Conservation (phyloP, 2,888 invertebrate species). For the Apotomis turbidana region DNA sequence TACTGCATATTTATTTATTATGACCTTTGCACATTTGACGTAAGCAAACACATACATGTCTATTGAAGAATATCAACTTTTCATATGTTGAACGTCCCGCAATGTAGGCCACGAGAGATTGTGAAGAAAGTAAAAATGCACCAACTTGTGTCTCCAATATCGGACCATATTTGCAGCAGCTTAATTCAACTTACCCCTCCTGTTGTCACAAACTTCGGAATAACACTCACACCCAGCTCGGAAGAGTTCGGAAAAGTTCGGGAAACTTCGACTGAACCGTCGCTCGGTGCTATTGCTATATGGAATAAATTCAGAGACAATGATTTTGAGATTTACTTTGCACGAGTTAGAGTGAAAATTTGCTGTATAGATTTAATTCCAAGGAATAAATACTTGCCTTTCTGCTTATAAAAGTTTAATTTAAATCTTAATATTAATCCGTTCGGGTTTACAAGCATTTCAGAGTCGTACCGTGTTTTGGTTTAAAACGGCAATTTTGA, state of each 20-base stretch:
- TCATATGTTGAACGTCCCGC: neutral
- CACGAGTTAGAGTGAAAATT: neutral
- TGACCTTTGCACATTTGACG: too few relatives aligned
- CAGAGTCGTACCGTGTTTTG: conserved; percentile 6
- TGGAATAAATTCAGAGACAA: neutral
- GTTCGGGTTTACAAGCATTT: conserved; percentile 14
- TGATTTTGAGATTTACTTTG: neutral
- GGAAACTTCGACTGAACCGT: neutral
- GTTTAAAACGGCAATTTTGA: conserved; percentile 1
- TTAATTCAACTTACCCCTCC: conserved; percentile 20
- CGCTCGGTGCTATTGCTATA: neutral
- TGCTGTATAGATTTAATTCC: conserved; percentile 8
- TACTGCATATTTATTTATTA: too few relatives aligned
- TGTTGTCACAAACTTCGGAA: conserved; percentile 36
- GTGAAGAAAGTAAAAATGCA: conserved; percentile 17
- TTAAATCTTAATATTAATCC: conserved; percentile 27
- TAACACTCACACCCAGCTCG: conserved; percentile 27
- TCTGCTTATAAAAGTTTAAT: conserved; percentile 23
- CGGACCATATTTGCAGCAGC: conserved; percentile 16
- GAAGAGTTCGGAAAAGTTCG: conserved; percentile 30
- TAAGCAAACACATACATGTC: too few relatives aligned
- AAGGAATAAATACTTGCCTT: conserved; percentile 10
- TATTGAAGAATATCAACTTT: too few relatives aligned
- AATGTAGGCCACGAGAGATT: neutral
- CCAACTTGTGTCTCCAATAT: conserved; percentile 13